phyloP scores from a whole-genome alignment of 2,888 invertebrate species.

The Drosophila testacea region DNA sequence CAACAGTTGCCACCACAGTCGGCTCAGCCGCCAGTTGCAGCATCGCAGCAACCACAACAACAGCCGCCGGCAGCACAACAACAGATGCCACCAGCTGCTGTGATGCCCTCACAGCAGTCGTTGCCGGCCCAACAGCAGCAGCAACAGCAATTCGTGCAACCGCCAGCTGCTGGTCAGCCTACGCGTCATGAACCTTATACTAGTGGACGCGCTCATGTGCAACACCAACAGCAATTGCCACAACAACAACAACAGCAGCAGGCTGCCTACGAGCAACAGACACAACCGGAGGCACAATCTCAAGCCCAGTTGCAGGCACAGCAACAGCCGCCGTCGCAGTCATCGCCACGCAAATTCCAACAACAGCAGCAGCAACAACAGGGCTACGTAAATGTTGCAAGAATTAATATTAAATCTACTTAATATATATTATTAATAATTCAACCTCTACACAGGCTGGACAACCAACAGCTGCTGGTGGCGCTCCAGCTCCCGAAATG shows the following conservation, averaged over 20 bases:
- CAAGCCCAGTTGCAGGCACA: slow-evolving; percentile 29
- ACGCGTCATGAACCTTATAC: slow-evolving; percentile 55
- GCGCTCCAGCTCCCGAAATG: slow-evolving; percentile 75
- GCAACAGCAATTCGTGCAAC: slow-evolving; percentile 51
- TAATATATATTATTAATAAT: not conserved
- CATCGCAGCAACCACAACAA: slow-evolving; percentile 21
- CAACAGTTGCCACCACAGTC: slow-evolving; percentile 31
- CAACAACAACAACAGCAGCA: slow-evolving; percentile 26
- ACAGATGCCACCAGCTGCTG: slow-evolving; percentile 21
- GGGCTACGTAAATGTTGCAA: slow-evolving; percentile 62
- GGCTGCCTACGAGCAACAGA: slow-evolving; percentile 36
- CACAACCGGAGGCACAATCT: slow-evolving; percentile 22
- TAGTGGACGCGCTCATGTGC: slow-evolving; percentile 60
- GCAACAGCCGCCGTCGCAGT: slow-evolving; percentile 26
- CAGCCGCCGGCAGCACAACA: not conserved
- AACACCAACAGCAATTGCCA: slow-evolving; percentile 37
- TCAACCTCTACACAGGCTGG: slow-evolving; percentile 34
- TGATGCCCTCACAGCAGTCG: slow-evolving; percentile 31
- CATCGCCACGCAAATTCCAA: slow-evolving; percentile 53
- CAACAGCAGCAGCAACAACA: slow-evolving; percentile 51
- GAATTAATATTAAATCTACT: not conserved
- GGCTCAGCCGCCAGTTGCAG: slow-evolving; percentile 18
- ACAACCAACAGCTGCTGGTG: slow-evolving; percentile 27
- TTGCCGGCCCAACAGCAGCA: slow-evolving; percentile 27
- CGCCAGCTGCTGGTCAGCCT: slow-evolving; percentile 63